A percentile compares a stretch with the other conserved stretches of the same genome.
Conservation (phyloP, 2,797 vertebrate species). For the Synanceia verrucosa region DNA sequence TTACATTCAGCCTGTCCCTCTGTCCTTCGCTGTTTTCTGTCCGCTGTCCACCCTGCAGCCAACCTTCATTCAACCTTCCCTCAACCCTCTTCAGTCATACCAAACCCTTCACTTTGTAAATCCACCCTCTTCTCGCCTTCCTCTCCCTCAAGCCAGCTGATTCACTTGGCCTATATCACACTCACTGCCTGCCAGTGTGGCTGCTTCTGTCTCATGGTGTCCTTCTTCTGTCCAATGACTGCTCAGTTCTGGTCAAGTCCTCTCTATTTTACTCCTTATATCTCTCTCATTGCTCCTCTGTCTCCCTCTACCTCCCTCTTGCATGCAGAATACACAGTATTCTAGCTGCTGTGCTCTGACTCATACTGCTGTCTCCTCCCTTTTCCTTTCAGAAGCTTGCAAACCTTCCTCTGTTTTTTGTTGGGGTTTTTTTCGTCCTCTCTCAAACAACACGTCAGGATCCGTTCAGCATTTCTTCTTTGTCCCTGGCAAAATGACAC, state of each 20-base stretch:
- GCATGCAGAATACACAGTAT: conserved; percentile 54
- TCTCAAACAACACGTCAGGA: conserved; percentile 32
- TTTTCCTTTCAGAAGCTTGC: conserved; percentile 65
- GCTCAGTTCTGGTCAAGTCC: conserved; percentile 46
- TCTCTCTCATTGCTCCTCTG: conserved; percentile 40
- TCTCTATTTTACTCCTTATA: conserved; percentile 1
- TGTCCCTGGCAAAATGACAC: conserved; percentile 24
- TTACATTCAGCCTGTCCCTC: conserved; percentile 32
- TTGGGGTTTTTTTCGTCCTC: not conserved
- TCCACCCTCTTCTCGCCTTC: conserved; percentile 35
- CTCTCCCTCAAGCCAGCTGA: conserved; percentile 50
- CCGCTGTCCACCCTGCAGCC: conserved; percentile 42
- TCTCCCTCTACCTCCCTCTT: conserved; percentile 51
- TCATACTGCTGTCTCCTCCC: conserved; percentile 68
- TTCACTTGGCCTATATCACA: conserved; percentile 65
- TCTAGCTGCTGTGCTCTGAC: conserved; percentile 65
- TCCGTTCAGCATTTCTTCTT: conserved; percentile 42
- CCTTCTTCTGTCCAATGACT: conserved; percentile 41
- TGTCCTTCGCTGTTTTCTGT: conserved; percentile 38
- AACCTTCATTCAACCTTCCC: conserved; percentile 64
- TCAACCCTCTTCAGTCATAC: conserved; percentile 36
- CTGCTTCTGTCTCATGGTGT: conserved; percentile 47
- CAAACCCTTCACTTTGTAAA: conserved; percentile 49
- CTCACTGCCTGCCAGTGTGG: conserved; percentile 29
- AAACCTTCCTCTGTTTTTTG: conserved; percentile 25